Evolutionary conservation across 2,113 vertebrate genomes (phyloP).

Genomic region (Labeo rohita): DNA sequence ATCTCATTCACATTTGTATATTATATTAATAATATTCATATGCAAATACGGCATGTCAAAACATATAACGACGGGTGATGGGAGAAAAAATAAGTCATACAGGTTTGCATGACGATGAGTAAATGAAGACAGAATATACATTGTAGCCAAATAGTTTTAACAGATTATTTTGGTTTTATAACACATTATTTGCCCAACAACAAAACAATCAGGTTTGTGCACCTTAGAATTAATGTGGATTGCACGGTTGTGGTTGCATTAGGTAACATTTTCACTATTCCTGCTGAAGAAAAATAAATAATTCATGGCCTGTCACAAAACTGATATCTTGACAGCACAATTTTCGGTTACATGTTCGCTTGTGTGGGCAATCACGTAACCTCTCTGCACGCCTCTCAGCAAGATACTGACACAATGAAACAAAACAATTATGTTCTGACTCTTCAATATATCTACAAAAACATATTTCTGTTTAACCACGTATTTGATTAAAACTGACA

Average conservation of each 20-base stretch:
- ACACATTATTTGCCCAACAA: not conserved
- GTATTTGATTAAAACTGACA: not conserved
- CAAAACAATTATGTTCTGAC: constrained; percentile 41
- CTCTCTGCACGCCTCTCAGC: constrained; percentile 22
- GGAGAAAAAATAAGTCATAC: not conserved
- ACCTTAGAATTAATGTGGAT: constrained; percentile 29
- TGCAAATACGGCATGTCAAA: not conserved
- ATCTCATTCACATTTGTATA: not conserved
- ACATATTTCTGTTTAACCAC: constrained; percentile 30
- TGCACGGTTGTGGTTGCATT: not conserved
- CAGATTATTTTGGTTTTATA: not conserved
- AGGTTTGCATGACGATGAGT: not conserved
- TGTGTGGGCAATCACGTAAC: constrained; percentile 11
- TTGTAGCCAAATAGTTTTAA: not conserved
- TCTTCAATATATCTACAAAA: not conserved
- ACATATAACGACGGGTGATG: not conserved
- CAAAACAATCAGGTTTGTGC: not conserved
- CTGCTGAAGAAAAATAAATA: constrained; percentile 17
- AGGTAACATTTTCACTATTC: not conserved
- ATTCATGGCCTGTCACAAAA: constrained; percentile 19
- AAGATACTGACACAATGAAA: constrained; percentile 34
- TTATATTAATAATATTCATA: not conserved
- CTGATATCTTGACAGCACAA: constrained; percentile 24
- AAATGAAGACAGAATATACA: not conserved
- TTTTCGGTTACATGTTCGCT: constrained; percentile 31